phyloP scores from a whole-genome alignment of 2,888 invertebrate species.

The Chydorus sphaericus region DNA sequence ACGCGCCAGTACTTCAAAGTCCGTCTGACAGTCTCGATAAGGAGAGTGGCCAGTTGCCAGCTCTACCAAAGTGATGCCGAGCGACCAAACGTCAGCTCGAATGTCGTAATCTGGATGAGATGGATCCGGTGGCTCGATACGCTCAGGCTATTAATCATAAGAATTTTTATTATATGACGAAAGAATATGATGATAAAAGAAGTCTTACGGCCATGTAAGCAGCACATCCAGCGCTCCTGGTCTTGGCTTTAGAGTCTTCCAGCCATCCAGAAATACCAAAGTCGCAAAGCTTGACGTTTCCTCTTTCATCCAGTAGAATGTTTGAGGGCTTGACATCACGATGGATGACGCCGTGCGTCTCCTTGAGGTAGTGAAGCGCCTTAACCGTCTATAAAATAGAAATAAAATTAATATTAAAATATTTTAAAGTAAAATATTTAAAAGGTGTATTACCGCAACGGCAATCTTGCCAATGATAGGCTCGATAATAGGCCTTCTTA shows the following conservation, averaged over 20 bases:
- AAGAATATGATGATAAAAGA: background rate
- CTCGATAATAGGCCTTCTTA: slow-evolving; percentile 85
- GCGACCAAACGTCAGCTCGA: slow-evolving; percentile 97
- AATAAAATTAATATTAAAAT: slow-evolving; percentile 9
- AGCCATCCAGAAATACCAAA: slow-evolving; percentile 97
- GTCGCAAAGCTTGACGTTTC: slow-evolving; percentile 95
- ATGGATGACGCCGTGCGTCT: slow-evolving; percentile 91
- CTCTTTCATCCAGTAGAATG: slow-evolving; percentile 86
- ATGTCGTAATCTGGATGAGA: slow-evolving; percentile 93
- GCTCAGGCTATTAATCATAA: slow-evolving; percentile 58
- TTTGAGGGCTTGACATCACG: slow-evolving; percentile 98
- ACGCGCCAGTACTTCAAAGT: slow-evolving; percentile 90
- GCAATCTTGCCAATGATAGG: slow-evolving; percentile 91
- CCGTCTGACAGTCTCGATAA: slow-evolving; percentile 77
- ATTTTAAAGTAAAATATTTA: slow-evolving; percentile 4
- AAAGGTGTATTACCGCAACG: slow-evolving; percentile 57
- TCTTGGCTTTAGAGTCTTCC: slow-evolving; percentile 96
- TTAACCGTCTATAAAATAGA: slow-evolving; percentile 60
- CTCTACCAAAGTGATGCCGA: slow-evolving; percentile 92
- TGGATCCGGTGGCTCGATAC: slow-evolving; percentile 88
- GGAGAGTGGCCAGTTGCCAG: slow-evolving; percentile 93
- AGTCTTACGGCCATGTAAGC: slow-evolving; percentile 91
- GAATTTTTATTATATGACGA: background rate
- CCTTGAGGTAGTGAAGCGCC: slow-evolving; percentile 93
- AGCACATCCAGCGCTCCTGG: slow-evolving; percentile 93